A percentile compares a stretch with the other conserved stretches of the same genome.
Evolutionary conservation across 1,140 invertebrate genomes (phyloP).

Genomic region (Mya arenaria): DNA sequence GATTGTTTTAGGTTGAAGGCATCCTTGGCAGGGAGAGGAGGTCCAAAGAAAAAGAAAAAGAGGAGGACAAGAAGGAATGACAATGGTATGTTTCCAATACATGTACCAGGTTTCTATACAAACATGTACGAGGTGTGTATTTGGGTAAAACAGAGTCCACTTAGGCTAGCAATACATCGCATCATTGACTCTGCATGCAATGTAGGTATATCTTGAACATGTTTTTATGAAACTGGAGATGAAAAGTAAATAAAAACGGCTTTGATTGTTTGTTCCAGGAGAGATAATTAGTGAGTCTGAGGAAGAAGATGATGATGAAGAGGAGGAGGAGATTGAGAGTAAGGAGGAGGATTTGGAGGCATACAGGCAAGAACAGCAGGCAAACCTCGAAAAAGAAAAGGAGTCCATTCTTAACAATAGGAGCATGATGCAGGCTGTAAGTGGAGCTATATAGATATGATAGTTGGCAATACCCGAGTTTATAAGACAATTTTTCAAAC

Average conservation of each 20-base stretch:
- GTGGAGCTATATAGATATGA: background rate
- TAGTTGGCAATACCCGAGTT: no score
- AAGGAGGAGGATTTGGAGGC: conserved; percentile 80
- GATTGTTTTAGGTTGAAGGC: conserved; percentile 78
- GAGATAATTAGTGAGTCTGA: conserved; percentile 71
- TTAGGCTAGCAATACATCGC: background rate
- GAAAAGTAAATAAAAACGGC: no score
- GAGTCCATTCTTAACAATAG: conserved; percentile 83
- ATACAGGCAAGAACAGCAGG: conserved; percentile 81
- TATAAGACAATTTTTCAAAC: no score
- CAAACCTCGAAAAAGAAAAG: conserved; percentile 83
- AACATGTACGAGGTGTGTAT: no score
- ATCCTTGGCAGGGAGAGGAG: conserved; percentile 78
- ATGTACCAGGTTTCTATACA: no score
- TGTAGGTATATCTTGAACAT: no score
- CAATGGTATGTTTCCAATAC: conserved; percentile 77
- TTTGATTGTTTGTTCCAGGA: conserved; percentile 60
- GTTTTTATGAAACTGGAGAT: no score
- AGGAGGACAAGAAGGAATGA: conserved; percentile 69
- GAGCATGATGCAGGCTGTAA: conserved; percentile 82
- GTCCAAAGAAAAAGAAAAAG: conserved; percentile 76
- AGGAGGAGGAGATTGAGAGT: conserved; percentile 78
- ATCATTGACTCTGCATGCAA: no score
- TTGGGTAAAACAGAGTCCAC: no score
- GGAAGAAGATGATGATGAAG: conserved; percentile 75